Conservation (phyloP, 2,888 invertebrate genomes). For the Cantharis lateralis region DNA sequence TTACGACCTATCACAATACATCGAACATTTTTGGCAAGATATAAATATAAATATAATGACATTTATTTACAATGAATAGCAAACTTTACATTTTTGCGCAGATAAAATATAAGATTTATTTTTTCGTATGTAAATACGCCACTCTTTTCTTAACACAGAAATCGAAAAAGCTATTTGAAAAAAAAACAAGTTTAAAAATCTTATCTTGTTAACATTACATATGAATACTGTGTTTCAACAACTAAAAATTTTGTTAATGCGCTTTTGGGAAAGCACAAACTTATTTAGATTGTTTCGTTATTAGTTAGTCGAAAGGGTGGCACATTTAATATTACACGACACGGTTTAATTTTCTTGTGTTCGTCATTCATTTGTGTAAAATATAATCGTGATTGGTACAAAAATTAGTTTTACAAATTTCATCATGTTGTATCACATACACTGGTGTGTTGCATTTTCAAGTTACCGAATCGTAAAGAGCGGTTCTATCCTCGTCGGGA, state of each 20-base stretch:
- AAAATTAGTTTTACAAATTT: constrained; percentile 33
- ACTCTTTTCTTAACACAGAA: not conserved
- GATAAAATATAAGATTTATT: constrained; percentile 22
- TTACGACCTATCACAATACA: constrained; percentile 38
- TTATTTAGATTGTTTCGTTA: not conserved
- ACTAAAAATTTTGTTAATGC: not conserved
- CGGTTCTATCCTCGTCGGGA: constrained; percentile 60
- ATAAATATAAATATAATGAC: constrained; percentile 45
- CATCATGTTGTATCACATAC: constrained; percentile 35
- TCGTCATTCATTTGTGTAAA: not conserved
- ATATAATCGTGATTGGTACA: constrained; percentile 17
- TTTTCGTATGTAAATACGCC: constrained; percentile 15
- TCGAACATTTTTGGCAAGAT: constrained; percentile 37
- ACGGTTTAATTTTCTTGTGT: not conserved
- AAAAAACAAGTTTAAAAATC: not conserved
- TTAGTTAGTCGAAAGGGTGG: constrained; percentile 3
- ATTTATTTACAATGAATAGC: constrained; percentile 49
- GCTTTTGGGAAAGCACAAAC: not conserved
- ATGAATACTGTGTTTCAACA: not conserved
- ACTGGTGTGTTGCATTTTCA: constrained; percentile 29
- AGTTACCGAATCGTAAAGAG: constrained; percentile 38
- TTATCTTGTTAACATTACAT: constrained; percentile 3
- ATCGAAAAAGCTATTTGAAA: not conserved
- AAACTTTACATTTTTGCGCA: constrained; percentile 43
- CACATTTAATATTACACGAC: constrained; percentile 5